Evolutionary conservation across 2,797 vertebrate genomes (phyloP).

Genomic region (Hylomyscus alleni): DNA sequence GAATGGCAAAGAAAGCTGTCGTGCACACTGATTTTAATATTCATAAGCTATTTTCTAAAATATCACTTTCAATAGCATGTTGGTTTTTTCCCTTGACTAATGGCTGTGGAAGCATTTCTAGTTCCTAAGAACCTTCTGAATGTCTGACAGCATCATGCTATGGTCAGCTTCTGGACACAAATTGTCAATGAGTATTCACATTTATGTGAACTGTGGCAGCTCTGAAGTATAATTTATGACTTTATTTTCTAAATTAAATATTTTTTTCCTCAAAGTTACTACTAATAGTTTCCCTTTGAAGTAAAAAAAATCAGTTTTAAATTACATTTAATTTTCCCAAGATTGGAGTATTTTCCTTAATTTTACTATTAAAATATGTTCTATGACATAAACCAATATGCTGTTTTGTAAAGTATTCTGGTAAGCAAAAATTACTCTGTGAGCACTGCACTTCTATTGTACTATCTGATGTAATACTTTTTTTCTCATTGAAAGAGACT

Average conservation of each 20-base stretch:
- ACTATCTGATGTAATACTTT: background rate
- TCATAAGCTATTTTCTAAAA: constrained; percentile 44
- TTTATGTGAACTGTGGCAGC: constrained; percentile 6
- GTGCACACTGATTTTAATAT: background rate
- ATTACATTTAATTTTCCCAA: background rate
- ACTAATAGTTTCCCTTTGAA: constrained; percentile 17
- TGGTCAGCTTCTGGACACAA: background rate
- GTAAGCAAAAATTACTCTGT: background rate
- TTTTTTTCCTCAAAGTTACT: background rate
- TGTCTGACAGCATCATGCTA: background rate
- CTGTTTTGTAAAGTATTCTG: background rate
- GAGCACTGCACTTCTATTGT: background rate
- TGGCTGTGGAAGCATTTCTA: background rate
- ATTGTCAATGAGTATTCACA: background rate
- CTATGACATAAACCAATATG: background rate
- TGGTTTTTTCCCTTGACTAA: constrained; percentile 30
- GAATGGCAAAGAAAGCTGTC: background rate
- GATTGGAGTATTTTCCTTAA: background rate
- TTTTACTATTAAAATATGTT: background rate
- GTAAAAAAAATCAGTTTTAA: constrained; percentile 12
- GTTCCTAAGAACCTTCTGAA: constrained; percentile 3
- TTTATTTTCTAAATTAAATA: constrained; percentile 2
- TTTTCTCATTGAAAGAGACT: background rate
- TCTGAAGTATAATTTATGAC: constrained; percentile 6
- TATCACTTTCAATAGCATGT: background rate